Conservation (phyloP, 2,113 vertebrate genomes). For the Hyaena hyaena region DNA sequence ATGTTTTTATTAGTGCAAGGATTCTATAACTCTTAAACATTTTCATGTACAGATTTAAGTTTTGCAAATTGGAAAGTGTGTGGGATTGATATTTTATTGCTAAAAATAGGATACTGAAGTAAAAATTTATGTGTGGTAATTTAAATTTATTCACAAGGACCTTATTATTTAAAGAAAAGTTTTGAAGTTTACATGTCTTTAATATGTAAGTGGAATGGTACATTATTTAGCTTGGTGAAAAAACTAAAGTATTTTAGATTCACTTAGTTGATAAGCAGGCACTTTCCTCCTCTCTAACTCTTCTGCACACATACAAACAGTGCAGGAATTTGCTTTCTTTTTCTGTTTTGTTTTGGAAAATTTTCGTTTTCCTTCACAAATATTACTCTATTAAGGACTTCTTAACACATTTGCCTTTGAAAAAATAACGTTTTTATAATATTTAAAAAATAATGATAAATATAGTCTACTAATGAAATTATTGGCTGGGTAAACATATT, state of each 20-base stretch:
- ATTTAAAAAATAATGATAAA: conserved; percentile 21
- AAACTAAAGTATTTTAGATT: neutral
- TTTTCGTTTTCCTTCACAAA: conserved; percentile 21
- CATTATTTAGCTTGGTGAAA: conserved; percentile 5
- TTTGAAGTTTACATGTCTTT: neutral
- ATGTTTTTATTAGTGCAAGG: neutral
- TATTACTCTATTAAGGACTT: neutral
- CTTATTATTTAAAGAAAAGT: conserved; percentile 13
- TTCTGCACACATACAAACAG: neutral
- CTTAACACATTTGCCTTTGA: conserved; percentile 8
- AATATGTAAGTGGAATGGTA: neutral
- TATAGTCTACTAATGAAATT: conserved; percentile 42
- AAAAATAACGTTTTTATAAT: neutral
- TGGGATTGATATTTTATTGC: conserved; percentile 40
- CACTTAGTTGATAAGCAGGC: neutral
- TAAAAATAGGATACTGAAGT: neutral
- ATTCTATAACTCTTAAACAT: conserved; percentile 29
- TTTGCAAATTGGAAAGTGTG: neutral
- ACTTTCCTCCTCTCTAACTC: neutral
- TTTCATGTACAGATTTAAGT: neutral
- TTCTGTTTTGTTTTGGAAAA: conserved; percentile 29
- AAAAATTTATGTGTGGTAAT: conserved; percentile 23
- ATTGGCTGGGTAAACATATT: conserved; percentile 38
- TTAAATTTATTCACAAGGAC: neutral
- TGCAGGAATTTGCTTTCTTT: conserved; percentile 8